These are phyloP conservation scores for Acropternis orthonyx DNA, from an alignment of 2,797 vertebrate species.

Conservation along the genomic window DNA sequence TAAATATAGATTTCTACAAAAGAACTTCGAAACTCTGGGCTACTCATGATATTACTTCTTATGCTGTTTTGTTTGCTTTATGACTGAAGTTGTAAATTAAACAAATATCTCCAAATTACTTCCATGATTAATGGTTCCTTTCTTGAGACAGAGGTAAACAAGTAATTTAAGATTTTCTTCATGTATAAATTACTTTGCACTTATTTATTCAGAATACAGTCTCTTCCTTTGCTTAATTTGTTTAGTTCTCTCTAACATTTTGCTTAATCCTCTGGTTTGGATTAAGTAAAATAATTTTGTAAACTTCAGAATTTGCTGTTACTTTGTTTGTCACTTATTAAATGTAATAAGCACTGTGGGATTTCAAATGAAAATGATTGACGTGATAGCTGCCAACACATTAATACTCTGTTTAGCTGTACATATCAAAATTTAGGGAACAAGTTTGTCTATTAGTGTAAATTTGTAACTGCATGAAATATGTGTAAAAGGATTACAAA, in stretches of 20 bases:
- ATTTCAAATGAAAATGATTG: slow-evolving; percentile 23
- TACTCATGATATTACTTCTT: background rate
- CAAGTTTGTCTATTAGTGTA: background rate
- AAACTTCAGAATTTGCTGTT: slow-evolving; percentile 22
- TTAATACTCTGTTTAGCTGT: slow-evolving; percentile 1
- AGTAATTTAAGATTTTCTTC: background rate
- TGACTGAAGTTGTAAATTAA: slow-evolving; percentile 3
- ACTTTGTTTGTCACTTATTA: background rate
- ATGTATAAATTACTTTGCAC: background rate
- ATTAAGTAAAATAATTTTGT: background rate
- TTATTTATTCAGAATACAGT: background rate
- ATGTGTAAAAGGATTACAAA: background rate
- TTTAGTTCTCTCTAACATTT: background rate
- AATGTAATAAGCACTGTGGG: background rate
- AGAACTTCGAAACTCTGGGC: slow-evolving; percentile 3
- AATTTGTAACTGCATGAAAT: background rate
- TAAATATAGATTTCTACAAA: background rate
- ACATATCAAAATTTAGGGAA: background rate
- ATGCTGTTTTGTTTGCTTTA: background rate
- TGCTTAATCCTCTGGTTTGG: background rate
- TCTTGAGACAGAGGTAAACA: background rate
- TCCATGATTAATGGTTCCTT: background rate
- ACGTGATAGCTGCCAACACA: background rate
- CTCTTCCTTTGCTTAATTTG: background rate
- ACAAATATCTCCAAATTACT: slow-evolving; percentile 42